Evolutionary conservation across 2,888 invertebrate species (phyloP).

Genomic region (Trissolcus japonicus): DNA sequence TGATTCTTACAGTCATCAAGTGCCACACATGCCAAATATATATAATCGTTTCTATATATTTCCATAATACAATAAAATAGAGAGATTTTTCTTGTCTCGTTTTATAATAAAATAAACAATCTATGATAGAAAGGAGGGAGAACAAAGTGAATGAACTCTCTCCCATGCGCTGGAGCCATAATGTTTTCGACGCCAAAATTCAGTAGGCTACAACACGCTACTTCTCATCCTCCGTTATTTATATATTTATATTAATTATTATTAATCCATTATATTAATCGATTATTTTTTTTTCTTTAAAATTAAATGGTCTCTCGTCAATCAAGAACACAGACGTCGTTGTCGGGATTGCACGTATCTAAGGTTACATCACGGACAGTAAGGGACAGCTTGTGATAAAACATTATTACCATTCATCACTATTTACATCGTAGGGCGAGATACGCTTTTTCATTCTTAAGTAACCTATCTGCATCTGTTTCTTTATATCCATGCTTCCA

Average conservation of each 20-base stretch:
- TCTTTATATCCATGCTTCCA: background rate
- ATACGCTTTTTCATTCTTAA: constrained; percentile 53
- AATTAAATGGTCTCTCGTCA: constrained; percentile 31
- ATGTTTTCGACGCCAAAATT: constrained; percentile 38
- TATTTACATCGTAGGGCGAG: constrained; percentile 59
- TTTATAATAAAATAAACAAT: constrained; percentile 72
- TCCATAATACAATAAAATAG: constrained; percentile 67
- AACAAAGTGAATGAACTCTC: constrained; percentile 54
- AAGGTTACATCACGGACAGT: constrained; percentile 53
- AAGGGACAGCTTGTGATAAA: constrained; percentile 40
- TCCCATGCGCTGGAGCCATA: constrained; percentile 58
- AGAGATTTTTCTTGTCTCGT: constrained; percentile 60
- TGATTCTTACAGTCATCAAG: constrained; percentile 16
- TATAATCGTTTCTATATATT: constrained; percentile 53
- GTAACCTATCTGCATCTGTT: constrained; percentile 31
- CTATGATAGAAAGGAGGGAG: constrained; percentile 67
- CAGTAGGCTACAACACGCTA: constrained; percentile 49
- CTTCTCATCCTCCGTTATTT: constrained; percentile 43
- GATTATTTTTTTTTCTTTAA: constrained; percentile 19
- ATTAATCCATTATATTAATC: constrained; percentile 53
- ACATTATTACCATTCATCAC: constrained; percentile 57
- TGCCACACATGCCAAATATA: background rate
- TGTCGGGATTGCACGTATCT: constrained; percentile 57
- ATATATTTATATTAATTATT: constrained; percentile 56
- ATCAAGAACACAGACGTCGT: constrained; percentile 46